phyloP scores from a whole-genome alignment of 2,797 vertebrate species.

The Tokudaia tokunoshimensis region DNA sequence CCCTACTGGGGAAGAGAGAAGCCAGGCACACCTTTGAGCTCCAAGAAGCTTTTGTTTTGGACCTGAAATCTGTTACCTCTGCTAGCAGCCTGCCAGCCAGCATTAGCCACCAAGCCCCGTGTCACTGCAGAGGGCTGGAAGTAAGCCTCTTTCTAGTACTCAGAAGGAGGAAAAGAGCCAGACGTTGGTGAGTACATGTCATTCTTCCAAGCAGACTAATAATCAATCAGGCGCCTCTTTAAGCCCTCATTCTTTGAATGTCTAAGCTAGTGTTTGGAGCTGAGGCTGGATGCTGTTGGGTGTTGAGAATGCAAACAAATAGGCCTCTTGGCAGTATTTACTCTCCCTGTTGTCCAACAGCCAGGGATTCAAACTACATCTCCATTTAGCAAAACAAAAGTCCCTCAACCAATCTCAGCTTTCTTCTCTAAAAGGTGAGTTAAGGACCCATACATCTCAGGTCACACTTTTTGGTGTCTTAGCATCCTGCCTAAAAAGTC shows the following conservation, averaged over 20 bases:
- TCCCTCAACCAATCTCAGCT: not conserved
- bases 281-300: conserved; percentile 26
- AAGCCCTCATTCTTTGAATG: conserved; percentile 61
- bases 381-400: conserved; percentile 30
- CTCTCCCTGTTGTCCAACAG: conserved; percentile 55
- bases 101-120: not conserved
- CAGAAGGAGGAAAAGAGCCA: conserved; percentile 35
- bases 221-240: conserved; percentile 5
- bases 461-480: not conserved
- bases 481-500: not conserved
- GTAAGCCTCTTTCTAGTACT: not conserved
- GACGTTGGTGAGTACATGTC: not conserved
- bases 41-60: not conserved
- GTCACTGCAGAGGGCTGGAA: not conserved
- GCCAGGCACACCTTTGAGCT: not conserved
- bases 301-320: conserved; percentile 72
- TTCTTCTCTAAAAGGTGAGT: conserved; percentile 1
- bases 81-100: not conserved
- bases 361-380: conserved; percentile 42
- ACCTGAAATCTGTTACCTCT: not conserved
- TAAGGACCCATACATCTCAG: not conserved
- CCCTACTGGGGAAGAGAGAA: not conserved
- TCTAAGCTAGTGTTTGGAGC: conserved; percentile 58
- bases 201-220: conserved; percentile 25
- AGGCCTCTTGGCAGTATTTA: conserved; percentile 57